phyloP scores from a whole-genome alignment of 2,113 vertebrate species.

The Origma solitaria region DNA sequence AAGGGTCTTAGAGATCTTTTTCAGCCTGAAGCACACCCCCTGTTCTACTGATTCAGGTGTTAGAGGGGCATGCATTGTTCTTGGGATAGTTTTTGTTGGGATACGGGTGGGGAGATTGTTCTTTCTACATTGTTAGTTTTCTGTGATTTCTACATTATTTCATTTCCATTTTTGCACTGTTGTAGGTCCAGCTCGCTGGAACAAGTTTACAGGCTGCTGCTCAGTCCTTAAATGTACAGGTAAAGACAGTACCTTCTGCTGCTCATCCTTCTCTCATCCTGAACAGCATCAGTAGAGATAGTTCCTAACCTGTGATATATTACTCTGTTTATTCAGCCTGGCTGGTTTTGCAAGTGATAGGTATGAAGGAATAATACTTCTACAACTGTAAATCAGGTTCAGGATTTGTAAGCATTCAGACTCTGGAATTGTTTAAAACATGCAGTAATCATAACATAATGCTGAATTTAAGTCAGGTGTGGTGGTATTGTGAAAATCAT shows the following conservation, averaged over 20 bases:
- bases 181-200: slow-evolving; percentile 82
- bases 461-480: neutral
- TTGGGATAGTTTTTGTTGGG: neutral
- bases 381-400: neutral
- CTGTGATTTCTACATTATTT: slow-evolving; percentile 10
- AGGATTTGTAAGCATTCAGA: neutral
- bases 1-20: neutral
- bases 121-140: neutral
- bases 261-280: neutral
- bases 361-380: neutral
- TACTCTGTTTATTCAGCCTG: neutral
- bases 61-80: neutral
- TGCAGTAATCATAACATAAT: neutral
- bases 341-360: neutral
- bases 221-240: slow-evolving; percentile 83
- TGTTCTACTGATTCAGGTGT: neutral
- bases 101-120: neutral
- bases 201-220: slow-evolving; percentile 83
- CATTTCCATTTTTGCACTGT: slow-evolving; percentile 52
- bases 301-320: neutral
- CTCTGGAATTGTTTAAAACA: neutral
- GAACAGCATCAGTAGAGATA: neutral
- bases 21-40: neutral
- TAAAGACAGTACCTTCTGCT: slow-evolving; percentile 51
- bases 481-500: neutral